Conservation (phyloP, 2,113 vertebrate genomes). For the Hydropotes inermis region DNA sequence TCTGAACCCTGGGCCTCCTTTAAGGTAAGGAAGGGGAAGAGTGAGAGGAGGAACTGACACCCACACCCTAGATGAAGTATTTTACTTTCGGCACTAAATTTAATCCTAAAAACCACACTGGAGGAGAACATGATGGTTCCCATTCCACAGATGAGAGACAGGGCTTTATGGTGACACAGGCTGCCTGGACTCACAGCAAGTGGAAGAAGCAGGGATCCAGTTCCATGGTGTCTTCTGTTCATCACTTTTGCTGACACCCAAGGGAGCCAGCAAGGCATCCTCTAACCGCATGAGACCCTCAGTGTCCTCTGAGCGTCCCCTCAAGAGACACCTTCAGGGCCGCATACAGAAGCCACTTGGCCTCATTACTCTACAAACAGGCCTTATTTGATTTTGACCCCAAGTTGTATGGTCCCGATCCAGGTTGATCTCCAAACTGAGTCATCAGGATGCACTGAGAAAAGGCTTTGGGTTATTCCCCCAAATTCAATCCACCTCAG, state of each 20-base stretch:
- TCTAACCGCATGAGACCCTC: background rate
- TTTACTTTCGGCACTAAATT: background rate
- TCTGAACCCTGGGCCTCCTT: background rate
- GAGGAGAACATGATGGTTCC: background rate
- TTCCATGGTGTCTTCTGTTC: background rate
- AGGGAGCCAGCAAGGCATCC: background rate
- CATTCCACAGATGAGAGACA: background rate
- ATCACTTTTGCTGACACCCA: background rate
- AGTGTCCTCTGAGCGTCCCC: background rate
- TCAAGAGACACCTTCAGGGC: background rate
- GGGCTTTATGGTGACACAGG: background rate
- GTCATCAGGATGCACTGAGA: background rate
- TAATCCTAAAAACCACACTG: background rate
- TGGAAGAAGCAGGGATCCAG: background rate
- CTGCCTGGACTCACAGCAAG: background rate
- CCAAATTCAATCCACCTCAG: background rate
- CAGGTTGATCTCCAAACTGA: background rate
- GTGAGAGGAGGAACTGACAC: no score
- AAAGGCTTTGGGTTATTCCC: background rate
- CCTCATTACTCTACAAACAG: background rate
- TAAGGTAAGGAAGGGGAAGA: background rate
- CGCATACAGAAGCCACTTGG: rapidly evolving
- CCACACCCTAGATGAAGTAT: rapidly evolving
- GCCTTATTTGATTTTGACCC: background rate
- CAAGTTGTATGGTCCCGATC: rapidly evolving